A percentile compares a stretch with the other conserved stretches of the same genome.
These are phyloP conservation scores for Cherax quadricarinatus DNA, from an alignment of 1,140 invertebrate species.

Conservation along the genomic window DNA sequence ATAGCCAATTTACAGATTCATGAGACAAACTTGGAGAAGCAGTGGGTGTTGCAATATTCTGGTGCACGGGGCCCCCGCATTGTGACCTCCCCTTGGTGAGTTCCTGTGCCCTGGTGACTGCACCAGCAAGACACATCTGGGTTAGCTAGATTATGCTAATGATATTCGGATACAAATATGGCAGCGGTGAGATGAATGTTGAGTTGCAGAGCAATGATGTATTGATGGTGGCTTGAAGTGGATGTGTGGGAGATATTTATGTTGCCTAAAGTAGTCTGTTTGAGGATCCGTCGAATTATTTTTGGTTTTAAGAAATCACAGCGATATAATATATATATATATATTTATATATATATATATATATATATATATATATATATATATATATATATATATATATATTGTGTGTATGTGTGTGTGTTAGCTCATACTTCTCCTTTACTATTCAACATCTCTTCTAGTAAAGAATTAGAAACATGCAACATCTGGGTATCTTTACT, in stretches of 20 bases:
- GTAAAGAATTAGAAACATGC: no score
- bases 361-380: no score
- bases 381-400: no score
- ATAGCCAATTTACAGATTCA: background rate
- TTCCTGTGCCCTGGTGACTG: background rate
- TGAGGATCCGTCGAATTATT: no score
- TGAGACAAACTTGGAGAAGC: background rate
- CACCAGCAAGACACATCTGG: background rate
- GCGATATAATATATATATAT: no score
- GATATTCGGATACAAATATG: background rate
- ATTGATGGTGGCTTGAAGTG: background rate
- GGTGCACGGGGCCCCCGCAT: background rate
- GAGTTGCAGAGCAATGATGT: background rate
- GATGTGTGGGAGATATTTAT: background rate
- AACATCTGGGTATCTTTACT: no score
- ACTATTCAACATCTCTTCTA: no score
- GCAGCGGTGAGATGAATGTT: background rate
- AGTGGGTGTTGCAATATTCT: background rate
- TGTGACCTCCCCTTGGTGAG: background rate
- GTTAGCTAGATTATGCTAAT: background rate
- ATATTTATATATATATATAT: no score
- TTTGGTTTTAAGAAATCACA: no score
- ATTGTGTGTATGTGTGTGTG: no score
- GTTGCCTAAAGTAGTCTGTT: no score
- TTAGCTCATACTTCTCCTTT: no score